These are phyloP conservation scores for Callaeas wilsoni DNA, from an alignment of 2,113 vertebrate genomes.

Conservation along the genomic window DNA sequence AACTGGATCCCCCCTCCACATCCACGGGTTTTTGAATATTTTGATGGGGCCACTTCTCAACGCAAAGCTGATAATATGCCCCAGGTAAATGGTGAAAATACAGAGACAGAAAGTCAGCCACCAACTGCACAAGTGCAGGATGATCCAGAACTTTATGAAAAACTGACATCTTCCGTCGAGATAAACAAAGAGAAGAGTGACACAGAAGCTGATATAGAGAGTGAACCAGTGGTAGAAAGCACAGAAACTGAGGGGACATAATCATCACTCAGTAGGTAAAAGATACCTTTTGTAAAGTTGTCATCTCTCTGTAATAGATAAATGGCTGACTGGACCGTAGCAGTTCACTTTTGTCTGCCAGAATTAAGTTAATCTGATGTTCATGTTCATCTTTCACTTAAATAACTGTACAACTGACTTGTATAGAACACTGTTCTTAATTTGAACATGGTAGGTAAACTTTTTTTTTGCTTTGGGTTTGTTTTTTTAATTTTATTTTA, in stretches of 20 bases:
- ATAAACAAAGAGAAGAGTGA: constrained; percentile 90
- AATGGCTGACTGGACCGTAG: constrained; percentile 93
- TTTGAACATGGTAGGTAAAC: constrained; percentile 90
- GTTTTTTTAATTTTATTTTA: constrained; percentile 56
- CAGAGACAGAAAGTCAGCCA: constrained; percentile 80
- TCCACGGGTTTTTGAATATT: constrained; percentile 78
- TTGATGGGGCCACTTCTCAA: constrained; percentile 76
- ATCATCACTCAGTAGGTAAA: constrained; percentile 99
- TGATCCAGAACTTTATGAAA: constrained; percentile 80
- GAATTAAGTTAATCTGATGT: constrained; percentile 85
- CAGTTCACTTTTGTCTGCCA: constrained; percentile 87
- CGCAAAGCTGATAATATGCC: constrained; percentile 77
- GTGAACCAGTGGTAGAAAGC: constrained; percentile 98
- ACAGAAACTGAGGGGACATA: constrained; percentile 99
- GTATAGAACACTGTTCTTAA: constrained; percentile 90
- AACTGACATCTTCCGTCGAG: constrained; percentile 79
- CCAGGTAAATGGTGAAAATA: constrained; percentile 84
- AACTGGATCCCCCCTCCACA: constrained; percentile 82
- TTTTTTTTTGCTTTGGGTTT: constrained; percentile 40
- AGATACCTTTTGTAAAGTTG: constrained; percentile 99
- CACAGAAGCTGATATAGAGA: constrained; percentile 90
- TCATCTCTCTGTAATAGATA: constrained; percentile 98
- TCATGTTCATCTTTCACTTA: constrained; percentile 93
- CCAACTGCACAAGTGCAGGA: constrained; percentile 72
- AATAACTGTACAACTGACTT: constrained; percentile 91